Conservation (phyloP, 2,797 vertebrate genomes). For the Pipistrellus kuhlii region DNA sequence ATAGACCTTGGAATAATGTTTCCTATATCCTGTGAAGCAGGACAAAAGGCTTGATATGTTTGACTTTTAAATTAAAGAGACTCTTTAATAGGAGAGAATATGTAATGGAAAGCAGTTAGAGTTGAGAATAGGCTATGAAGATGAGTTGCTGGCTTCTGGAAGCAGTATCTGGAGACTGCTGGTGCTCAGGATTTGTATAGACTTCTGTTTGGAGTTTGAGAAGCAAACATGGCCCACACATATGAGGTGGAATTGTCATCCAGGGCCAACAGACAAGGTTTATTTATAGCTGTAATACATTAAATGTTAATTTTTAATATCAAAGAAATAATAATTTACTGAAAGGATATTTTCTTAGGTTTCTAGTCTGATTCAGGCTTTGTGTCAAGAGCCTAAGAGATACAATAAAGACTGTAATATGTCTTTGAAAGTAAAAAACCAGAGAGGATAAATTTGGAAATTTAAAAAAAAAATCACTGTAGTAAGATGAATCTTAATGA, state of each 20-base stretch:
- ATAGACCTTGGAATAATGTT: conserved; percentile 54
- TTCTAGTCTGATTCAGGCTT: not conserved
- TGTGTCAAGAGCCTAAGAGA: not conserved
- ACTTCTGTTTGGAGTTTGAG: conserved; percentile 28
- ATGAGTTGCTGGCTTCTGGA: conserved; percentile 62
- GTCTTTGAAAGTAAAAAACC: not conserved
- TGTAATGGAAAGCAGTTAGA: conserved; percentile 48
- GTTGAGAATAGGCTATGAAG: conserved; percentile 52
- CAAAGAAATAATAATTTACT: conserved; percentile 27
- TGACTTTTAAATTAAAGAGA: conserved; percentile 69
- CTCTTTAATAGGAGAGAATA: conserved; percentile 57
- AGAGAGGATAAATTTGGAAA: not conserved
- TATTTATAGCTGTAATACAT: not conserved
- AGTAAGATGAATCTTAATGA: not conserved
- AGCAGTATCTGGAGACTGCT: conserved; percentile 50
- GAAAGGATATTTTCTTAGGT: not conserved
- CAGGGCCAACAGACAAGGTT: not conserved
- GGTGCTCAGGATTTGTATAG: not conserved
- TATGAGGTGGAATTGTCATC: not conserved
- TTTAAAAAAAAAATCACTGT: not conserved
- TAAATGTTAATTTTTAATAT: conserved; percentile 6
- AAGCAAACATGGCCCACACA: not conserved
- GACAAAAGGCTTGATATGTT: conserved; percentile 49
- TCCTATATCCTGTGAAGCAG: conserved; percentile 14
- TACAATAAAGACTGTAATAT: not conserved